Evolutionary conservation across 2,888 invertebrate genomes (phyloP).

Genomic region (Leptopilina myrica): DNA sequence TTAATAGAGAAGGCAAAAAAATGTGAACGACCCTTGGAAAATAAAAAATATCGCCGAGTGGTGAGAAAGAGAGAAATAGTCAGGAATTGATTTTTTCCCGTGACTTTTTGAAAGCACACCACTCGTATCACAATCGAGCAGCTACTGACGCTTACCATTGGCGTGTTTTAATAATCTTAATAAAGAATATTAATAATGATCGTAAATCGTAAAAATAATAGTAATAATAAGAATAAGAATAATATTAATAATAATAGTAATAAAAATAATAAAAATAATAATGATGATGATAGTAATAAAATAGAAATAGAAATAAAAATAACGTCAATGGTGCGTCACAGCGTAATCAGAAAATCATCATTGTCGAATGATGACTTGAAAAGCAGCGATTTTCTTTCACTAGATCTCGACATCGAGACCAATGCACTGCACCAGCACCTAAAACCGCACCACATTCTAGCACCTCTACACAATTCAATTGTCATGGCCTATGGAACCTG

Average conservation of each 20-base stretch:
- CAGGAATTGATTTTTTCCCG: conserved; percentile 54
- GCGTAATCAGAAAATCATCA: conserved; percentile 53
- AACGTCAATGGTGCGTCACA: conserved; percentile 52
- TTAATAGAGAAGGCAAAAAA: conserved; percentile 42
- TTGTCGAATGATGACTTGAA: conserved; percentile 48
- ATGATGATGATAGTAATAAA: too few species aligned
- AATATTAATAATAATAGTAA: too few species aligned
- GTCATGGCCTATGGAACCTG: conserved; percentile 90
- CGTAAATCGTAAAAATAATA: too few species aligned
- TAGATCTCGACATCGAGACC: conserved; percentile 58
- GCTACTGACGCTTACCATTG: conserved; percentile 64
- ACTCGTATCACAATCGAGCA: conserved; percentile 75
- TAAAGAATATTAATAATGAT: too few species aligned
- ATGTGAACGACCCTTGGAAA: conserved; percentile 61
- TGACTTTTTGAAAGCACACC: conserved; percentile 55
- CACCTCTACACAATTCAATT: conserved; percentile 80
- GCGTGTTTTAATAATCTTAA: conserved; percentile 43
- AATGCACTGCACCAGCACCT: conserved; percentile 67
- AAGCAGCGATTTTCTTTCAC: conserved; percentile 52
- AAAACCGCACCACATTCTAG: conserved; percentile 73
- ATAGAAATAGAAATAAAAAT: too few species aligned
- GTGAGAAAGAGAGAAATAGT: conserved; percentile 57
- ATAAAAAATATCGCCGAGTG: conserved; percentile 67
- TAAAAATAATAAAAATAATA: too few species aligned
- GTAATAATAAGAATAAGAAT: too few species aligned